Evolutionary conservation across 2,888 invertebrate genomes (phyloP), one percentile per base, ranked within the genome.

Genomic region (Agriotes lineatus): DNA sequence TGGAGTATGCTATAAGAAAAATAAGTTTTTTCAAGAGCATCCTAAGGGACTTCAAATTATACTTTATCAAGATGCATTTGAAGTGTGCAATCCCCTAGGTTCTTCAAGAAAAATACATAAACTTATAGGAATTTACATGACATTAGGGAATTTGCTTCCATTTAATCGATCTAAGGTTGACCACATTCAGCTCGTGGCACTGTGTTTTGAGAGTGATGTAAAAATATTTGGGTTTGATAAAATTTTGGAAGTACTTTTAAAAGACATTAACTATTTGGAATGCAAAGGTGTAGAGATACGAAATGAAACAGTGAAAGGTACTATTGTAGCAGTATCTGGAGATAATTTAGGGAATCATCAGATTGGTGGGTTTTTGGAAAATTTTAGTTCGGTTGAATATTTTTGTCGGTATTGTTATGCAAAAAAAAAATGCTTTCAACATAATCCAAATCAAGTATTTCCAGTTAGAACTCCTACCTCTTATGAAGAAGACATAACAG

Each of bases 381-480:
- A 76, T 60, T 77, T 78, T 63, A 58, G 54, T 44, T 7, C 18
- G 2, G 44, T 2, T 19, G 1, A 1, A 10, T 74, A 71, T 50
- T 70, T 75, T 19, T 78, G 77, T 50, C 48, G 78, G 18, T 76
- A 64, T 65, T 78, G 76, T 63, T 67, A 70, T 19, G 45, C 39
- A 9, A 44, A 18, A 1, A 44, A 44, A 44, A 42, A 42, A 16
- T 50, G 50, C 25, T 56, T 44, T 48, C 54, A 42, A 12, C 19
- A 19, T 20, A 44, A 50, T 9, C 37, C 6, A 42, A 14, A 1
- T 0, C 9, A 9, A 10, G 4, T 7, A 9, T 39, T 12, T 16
- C n/a, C 22, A 20, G 14, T 42, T 19, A 56, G 68, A 50, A 59
- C 54, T 6, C 30, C 12, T 25, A 4, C 42, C 16, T 37, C 54